Conservation (phyloP, 2,888 invertebrate species). For the Silvanus unidentatus region DNA sequence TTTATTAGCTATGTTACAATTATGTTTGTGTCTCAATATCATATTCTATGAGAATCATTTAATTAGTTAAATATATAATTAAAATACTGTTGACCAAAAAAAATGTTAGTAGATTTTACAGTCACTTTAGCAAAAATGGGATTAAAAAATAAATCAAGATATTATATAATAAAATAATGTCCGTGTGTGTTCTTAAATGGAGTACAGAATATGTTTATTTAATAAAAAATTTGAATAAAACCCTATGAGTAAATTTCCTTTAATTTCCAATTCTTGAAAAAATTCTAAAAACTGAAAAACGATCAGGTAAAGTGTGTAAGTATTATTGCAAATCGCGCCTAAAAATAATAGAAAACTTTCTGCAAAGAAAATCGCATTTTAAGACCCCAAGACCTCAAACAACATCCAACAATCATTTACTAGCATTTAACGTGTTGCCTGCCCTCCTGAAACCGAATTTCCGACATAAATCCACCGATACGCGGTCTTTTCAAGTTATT, state of each 20-base stretch:
- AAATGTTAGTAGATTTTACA: slow-evolving; percentile 37
- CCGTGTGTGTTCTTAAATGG: slow-evolving; percentile 54
- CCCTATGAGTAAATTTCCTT: slow-evolving; percentile 14
- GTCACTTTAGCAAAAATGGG: slow-evolving; percentile 34
- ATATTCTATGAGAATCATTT: slow-evolving; percentile 24
- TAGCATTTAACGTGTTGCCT: no score
- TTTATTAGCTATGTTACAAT: slow-evolving; percentile 20
- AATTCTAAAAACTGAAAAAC: no score
- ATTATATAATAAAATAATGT: slow-evolving; percentile 32
- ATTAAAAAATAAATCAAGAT: slow-evolving; percentile 30
- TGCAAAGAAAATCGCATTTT: no score
- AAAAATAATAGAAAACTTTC: no score
- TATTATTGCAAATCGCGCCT: no score
- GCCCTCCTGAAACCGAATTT: no score
- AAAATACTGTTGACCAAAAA: slow-evolving; percentile 38
- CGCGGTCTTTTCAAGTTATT: no score
- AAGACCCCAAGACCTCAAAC: no score
- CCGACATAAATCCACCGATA: no score
- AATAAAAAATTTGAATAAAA: slow-evolving; percentile 43
- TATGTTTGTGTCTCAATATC: slow-evolving; percentile 11
- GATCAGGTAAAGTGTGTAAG: no score
- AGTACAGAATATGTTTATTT: slow-evolving; percentile 53
- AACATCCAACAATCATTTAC: no score
- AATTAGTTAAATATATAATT: slow-evolving; percentile 17
- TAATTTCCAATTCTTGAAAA: no score